Percentiles rank a stretch among this genome's conserved stretches.
phyloP scores from a whole-genome alignment of 2,888 invertebrate genomes.

The Drosophila paranaensis region DNA sequence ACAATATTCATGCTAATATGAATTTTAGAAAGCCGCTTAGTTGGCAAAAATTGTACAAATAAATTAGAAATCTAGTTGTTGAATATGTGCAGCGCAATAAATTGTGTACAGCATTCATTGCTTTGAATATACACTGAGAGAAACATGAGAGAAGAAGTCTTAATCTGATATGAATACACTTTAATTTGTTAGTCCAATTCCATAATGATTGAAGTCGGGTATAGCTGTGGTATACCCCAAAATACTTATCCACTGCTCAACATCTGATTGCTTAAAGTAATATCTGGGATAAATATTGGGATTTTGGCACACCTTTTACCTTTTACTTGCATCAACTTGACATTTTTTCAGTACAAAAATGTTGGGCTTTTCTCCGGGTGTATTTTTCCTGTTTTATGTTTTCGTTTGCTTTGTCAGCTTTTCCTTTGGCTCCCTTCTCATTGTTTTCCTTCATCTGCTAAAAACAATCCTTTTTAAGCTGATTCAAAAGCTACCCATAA shows the following conservation, averaged over 20 bases:
- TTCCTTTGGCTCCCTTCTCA: conserved; percentile 29
- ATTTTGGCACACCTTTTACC: too few relatives aligned
- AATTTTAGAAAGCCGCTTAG: neutral
- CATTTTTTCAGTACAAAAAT: neutral
- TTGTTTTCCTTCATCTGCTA: conserved; percentile 42
- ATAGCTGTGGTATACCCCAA: neutral
- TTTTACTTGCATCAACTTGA: too few relatives aligned
- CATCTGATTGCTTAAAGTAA: too few relatives aligned
- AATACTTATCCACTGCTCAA: too few relatives aligned
- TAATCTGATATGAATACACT: neutral
- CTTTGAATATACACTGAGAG: conserved; percentile 10
- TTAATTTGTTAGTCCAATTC: neutral
- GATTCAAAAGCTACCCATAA: conserved; percentile 47
- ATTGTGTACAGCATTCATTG: conserved; percentile 23
- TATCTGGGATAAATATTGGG: too few relatives aligned
- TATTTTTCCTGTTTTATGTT: conserved; percentile 21
- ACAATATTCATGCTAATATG: neutral
- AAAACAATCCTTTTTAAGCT: conserved; percentile 66
- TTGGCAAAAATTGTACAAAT: neutral
- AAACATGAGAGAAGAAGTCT: neutral
- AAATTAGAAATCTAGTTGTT: neutral
- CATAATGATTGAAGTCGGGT: neutral
- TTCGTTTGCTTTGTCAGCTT: conserved; percentile 57
- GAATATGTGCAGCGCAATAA: neutral
- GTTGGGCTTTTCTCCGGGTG: neutral